phyloP scores from a whole-genome alignment of 2,888 invertebrate species.

The Baccha elongata region DNA sequence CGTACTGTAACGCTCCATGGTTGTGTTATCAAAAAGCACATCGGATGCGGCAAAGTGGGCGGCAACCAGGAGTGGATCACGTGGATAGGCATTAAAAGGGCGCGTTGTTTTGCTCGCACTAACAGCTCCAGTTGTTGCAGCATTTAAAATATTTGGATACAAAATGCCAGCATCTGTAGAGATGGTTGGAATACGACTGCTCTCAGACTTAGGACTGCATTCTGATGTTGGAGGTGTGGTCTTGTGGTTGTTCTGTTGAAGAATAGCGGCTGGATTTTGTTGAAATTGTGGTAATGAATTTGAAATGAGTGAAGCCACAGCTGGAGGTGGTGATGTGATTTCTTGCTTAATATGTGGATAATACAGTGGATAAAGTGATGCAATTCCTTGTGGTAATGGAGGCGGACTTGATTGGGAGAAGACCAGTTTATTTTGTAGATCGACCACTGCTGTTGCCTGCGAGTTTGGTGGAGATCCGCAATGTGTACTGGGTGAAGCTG shows the following conservation, averaged over 20 bases:
- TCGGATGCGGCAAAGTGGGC: constrained; percentile 84
- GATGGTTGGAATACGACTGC: constrained; percentile 31
- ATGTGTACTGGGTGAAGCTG: constrained; percentile 77
- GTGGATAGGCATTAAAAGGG: constrained; percentile 89
- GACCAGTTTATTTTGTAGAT: constrained; percentile 33
- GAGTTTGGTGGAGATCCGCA: constrained; percentile 57
- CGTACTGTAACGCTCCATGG: constrained; percentile 87
- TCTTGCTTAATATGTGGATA: constrained; percentile 62
- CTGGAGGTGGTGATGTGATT: constrained; percentile 31
- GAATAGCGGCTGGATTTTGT: constrained; percentile 38
- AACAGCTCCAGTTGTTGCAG: constrained; percentile 45
- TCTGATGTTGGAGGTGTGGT: constrained; percentile 40
- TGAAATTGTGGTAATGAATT: constrained; percentile 52
- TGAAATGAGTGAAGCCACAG: constrained; percentile 4
- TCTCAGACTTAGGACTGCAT: constrained; percentile 19
- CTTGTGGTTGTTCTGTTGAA: constrained; percentile 58
- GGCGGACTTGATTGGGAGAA: constrained; percentile 25
- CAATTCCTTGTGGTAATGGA: constrained; percentile 32
- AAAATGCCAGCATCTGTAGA: constrained; percentile 60
- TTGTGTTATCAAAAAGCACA: constrained; percentile 83
- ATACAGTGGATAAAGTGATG: constrained; percentile 63
- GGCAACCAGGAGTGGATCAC: constrained; percentile 86
- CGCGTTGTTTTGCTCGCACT: constrained; percentile 82
- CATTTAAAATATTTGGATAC: constrained; percentile 60
- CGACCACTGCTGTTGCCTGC: not conserved